These are phyloP conservation scores for Poeciliopsis retropinna DNA, from an alignment of 2,113 vertebrate species.

Conservation along the genomic window DNA sequence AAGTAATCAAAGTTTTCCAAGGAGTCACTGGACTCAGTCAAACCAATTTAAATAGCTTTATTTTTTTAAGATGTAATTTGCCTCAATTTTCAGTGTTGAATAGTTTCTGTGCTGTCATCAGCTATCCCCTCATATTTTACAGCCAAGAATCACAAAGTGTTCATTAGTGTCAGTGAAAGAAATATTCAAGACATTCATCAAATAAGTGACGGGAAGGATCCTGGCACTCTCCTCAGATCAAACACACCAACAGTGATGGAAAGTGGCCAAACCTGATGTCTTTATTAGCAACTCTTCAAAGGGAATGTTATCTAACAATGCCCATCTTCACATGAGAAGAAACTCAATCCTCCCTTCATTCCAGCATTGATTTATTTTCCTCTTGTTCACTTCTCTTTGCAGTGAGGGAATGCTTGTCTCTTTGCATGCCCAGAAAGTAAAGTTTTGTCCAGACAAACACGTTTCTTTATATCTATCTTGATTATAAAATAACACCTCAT, in stretches of 20 bases:
- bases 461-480: slow-evolving; percentile 14
- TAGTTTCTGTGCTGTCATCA: neutral
- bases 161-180: slow-evolving; percentile 15
- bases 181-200: neutral
- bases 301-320: slow-evolving; percentile 18
- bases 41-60: neutral
- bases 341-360: neutral
- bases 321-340: neutral
- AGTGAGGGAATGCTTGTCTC: neutral
- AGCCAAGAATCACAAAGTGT: slow-evolving; percentile 12
- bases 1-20: too few species aligned
- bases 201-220: slow-evolving; percentile 1
- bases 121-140: slow-evolving; percentile 8
- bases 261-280: neutral
- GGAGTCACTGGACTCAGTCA: neutral
- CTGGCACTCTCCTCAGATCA: neutral
- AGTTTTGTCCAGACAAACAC: slow-evolving; percentile 11
- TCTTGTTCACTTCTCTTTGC: neutral
- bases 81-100: neutral
- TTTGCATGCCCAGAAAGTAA: neutral
- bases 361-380: neutral
- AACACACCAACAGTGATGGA: neutral
- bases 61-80: neutral
- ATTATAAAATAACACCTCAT: slow-evolving; percentile 51
- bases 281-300: neutral